Percentiles rank a stretch among this genome's conserved stretches.
phyloP scores from a whole-genome alignment of 2,888 invertebrate genomes.

The Kuschelorhynchus macadamiae region DNA sequence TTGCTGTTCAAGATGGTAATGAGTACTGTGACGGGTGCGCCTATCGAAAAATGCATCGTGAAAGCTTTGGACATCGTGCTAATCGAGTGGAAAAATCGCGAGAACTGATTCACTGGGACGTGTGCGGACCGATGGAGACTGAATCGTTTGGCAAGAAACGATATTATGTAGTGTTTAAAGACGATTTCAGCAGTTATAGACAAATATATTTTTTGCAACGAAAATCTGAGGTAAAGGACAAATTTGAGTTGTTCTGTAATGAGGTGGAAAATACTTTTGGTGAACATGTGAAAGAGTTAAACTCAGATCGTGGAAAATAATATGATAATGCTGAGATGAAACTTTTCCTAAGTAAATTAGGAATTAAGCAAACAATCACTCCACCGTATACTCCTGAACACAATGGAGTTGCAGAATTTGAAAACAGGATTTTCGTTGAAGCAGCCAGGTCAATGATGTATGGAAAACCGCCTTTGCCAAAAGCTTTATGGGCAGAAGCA shows the following conservation, averaged over 20 bases:
- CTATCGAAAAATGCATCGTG: constrained; percentile 50
- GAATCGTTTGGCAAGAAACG: constrained; percentile 2
- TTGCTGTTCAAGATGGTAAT: too few species aligned
- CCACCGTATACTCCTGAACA: constrained; percentile 41
- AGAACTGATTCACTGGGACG: not conserved
- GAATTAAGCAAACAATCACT: constrained; percentile 46
- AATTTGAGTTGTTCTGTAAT: constrained; percentile 22
- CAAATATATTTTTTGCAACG: constrained; percentile 37
- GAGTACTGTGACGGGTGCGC: constrained; percentile 30
- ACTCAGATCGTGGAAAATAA: constrained; percentile 50
- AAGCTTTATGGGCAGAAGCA: constrained; percentile 31
- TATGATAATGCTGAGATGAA: constrained; percentile 45
- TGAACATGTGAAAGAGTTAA: constrained; percentile 48
- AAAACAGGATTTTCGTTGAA: constrained; percentile 35
- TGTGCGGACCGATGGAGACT: not conserved
- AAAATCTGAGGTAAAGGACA: constrained; percentile 25
- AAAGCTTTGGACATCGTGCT: constrained; percentile 36
- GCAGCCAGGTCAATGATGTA: constrained; percentile 41
- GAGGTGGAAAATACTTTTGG: constrained; percentile 47
- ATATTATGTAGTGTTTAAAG: not conserved
- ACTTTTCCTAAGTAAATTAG: constrained; percentile 32
- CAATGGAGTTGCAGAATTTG: constrained; percentile 32
- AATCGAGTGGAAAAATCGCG: constrained; percentile 1
- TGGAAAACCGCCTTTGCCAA: constrained; percentile 40
- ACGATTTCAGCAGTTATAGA: constrained; percentile 1